Base-by-base conservation (phyloP, 2,113 vertebrate species). In the Pantherophis guttatus region DNA sequence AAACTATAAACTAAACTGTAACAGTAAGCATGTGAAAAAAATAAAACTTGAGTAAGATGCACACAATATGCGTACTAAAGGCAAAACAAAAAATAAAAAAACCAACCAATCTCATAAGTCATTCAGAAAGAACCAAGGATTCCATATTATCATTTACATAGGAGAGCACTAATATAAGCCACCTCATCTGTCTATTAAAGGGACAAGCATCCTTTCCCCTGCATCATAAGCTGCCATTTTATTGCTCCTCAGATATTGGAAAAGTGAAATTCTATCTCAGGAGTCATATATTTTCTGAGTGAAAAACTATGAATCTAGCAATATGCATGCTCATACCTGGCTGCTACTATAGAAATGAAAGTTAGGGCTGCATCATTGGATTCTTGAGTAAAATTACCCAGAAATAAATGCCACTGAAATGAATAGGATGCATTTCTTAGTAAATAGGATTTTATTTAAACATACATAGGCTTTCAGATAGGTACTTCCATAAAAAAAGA, bases 1-100 rank as follows among this genome's bases (percentile, higher is more conserved):
- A 95, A 96, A 95, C 91, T 17, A 88, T 65, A 50, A n/a, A 85
- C 57, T 81, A 54, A 89, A 90, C 90, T 7, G 94, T 89, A 75
- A 39, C 13, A 75, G n/a, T 75, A 33, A 91, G 90, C 94, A 89
- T 33, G 15, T 39, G n/a, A 88, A 90, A 85, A 86, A 94, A 94
- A 94, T 96, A 93, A 95, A 96, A 95, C 90, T 21, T 48, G 39
- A 85, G 62, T 86, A 54, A 90, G 88, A 90, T 9, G 94, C 90
- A 33, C 13, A 75, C 15, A 75, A 75, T 19, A 50, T 91, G 86
- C 9, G 8, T 39, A 17, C 29, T 7, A 17, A 23, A 5, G 5
- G 15, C 9, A 11, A 65, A 70, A 55, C 9, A 50, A 12, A 11
- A 24, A 19, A 65, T 2, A 12, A 65, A 65, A 65, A 65, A 12